Evolutionary conservation across 2,888 invertebrate species (phyloP), one percentile per base, ranked within the genome.

Genomic region (Brachylomia viminalis): DNA sequence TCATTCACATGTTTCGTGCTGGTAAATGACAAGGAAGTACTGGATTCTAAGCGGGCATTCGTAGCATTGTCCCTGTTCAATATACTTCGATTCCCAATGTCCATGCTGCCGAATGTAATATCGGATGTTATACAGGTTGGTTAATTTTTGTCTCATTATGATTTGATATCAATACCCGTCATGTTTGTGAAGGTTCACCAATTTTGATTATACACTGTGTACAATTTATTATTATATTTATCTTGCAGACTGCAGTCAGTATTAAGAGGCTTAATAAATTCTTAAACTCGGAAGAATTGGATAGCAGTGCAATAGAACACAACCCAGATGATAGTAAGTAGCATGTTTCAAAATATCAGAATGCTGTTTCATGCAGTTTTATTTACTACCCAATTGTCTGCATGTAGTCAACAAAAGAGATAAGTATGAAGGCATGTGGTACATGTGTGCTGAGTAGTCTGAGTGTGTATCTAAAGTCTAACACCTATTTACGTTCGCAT

Each of bases 41-140:
- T 99, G 94, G 98, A 98, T 95, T 98, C 99, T 90, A 97, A 98
- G 95, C 98, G 98, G 94, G 99, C 99, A 91, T 99, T 99, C 97
- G 99, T 99, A 89, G 98, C 99, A 90, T 97, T 99, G 92, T 98
- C 99, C 92, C 98, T 99, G 94, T 99, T 99, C 97, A 99, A 99
- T 97, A 99, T 99, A 91, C 98, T 99, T 91, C 97, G 99, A 94
- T 98, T 99, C 94, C 99, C 99, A 90, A 97, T 99, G 95, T 98
- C 98, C 92, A 98, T 99, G 98, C 97, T 99, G 95, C 99, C 99
- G 92, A 99, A 99, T 98, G 98, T 99, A 97, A 98, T 99, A 93
- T 98, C 98, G 92, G 98, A 98, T 96, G 97, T 98, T 95, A 98
- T 99, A 92, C 98, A 98, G 98, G 98, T 98, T 97, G 97, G 98